phyloP scores from a whole-genome alignment of 35 echinoderm and acorn worm genomes.

The Lytechinus variegatus region DNA sequence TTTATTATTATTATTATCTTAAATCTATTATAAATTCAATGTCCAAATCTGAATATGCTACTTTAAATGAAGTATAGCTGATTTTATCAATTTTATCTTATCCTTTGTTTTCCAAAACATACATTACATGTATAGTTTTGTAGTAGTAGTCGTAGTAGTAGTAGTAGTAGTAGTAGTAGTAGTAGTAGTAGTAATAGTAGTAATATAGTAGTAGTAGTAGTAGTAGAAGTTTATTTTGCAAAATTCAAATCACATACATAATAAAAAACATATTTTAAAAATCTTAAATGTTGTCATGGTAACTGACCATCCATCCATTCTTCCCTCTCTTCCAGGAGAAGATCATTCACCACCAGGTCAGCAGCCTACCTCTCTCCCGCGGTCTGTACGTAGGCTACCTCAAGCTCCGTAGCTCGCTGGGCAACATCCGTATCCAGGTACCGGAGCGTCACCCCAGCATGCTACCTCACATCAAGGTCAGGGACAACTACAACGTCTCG shows the following conservation, averaged over 20 bases:
- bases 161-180: no score
- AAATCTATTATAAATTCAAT: no score
- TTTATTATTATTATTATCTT: no score
- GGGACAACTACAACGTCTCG: constrained; percentile 91
- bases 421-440: constrained; percentile 91
- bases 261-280: background rate
- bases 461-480: constrained; percentile 88
- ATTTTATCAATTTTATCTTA: no score
- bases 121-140: no score
- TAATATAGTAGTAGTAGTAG: no score
- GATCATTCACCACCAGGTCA: constrained; percentile 84
- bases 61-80: no score
- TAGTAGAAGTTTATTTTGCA: no score
- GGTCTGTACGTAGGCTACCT: constrained; percentile 94
- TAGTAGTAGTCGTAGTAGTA: no score
- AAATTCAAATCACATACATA: background rate
- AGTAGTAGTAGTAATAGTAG: no score
- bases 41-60: no score
- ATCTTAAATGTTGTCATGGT: background rate
- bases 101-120: no score
- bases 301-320: background rate
- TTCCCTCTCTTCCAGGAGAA: constrained; percentile 71
- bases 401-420: constrained; percentile 89
- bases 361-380: constrained; percentile 62
- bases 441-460: constrained; percentile 87